Base-by-base conservation (phyloP, 2,113 vertebrate genomes). In the Montifringilla adamsi region DNA sequence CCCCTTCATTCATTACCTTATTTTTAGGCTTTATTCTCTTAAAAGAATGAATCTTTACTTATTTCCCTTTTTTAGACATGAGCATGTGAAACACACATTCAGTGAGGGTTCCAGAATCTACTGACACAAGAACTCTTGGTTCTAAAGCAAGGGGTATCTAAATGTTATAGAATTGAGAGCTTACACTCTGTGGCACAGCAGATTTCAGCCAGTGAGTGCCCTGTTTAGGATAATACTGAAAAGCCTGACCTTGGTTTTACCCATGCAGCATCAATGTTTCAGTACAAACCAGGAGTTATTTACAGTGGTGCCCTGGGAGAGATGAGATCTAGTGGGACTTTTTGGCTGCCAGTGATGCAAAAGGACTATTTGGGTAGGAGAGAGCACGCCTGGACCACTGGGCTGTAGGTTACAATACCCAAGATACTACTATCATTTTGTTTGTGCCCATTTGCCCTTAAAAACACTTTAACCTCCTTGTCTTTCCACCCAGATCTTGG, bases 181-280 rank as follows among this genome's bases (percentile, higher is more conserved):
- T 60, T 12, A 6, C 44, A 37, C 35, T 50, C 43, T 23, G 10
- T 83, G 80, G 41, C 50, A 80, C 30, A 62, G 55, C 24, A 70
- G 50, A 86, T 90, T 88, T 63, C 85, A 79, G 69, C 13, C 72
- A 43, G 6, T 22, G 47, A 55, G 9, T 18, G 27, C 49, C 68
- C 64, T 56, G 8, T 49, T 84, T 22, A 88, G 79, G 52, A 14
- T 17, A 49, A 84, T 13, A 20, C 16, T 64, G 80, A 81, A 66
- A 84, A 87, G 6, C 69, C 73, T 94, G 85, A 89, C 93, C 94
- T 94, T 52, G 41, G 44, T 78, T 96, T 88, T 90, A 89, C 66
- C 66, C 92, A 14, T 14, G 28, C 72, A 90, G 47, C 11, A 6
- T 85, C 90, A 94, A 28, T 1, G 17, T 72, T 68, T 67, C 72